phyloP scores from a whole-genome alignment of 2,888 invertebrate genomes.

The Agonopterix heracliana region DNA sequence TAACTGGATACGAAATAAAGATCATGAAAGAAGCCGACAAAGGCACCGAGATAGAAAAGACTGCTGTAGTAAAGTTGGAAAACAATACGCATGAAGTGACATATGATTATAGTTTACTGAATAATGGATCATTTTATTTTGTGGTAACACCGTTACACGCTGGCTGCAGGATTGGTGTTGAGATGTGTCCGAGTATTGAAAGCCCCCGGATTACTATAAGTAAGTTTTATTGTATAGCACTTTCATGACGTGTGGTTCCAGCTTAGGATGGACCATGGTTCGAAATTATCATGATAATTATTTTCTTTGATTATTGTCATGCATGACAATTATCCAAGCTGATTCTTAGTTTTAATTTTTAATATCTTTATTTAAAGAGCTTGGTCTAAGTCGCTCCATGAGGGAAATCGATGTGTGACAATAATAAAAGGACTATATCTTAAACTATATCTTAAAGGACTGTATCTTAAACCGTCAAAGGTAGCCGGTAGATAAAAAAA shows the following conservation, averaged over 20 bases:
- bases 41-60: conserved; percentile 22
- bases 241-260: not conserved
- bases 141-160: conserved; percentile 50
- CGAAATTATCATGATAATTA: too few relatives aligned
- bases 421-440: too few relatives aligned
- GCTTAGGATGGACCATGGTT: not conserved
- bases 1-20: conserved; percentile 42
- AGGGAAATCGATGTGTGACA: too few relatives aligned
- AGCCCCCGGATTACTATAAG: conserved; percentile 58
- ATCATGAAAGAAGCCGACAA: conserved; percentile 40
- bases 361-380: too few relatives aligned
- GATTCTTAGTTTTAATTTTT: too few relatives aligned
- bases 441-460: too few relatives aligned
- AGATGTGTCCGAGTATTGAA: conserved; percentile 40
- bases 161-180: conserved; percentile 25
- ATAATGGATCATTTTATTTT: conserved; percentile 50
- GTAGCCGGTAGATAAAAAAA: too few relatives aligned
- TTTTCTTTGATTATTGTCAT: too few relatives aligned
- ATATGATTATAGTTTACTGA: conserved; percentile 46
- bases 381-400: too few relatives aligned
- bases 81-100: conserved; percentile 47
- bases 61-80: conserved; percentile 16
- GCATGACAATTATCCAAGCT: too few relatives aligned
- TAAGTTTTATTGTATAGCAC: conserved; percentile 47
- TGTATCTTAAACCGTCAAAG: too few relatives aligned